Evolutionary conservation across 2,797 vertebrate genomes (phyloP).

Genomic region (Sparus aurata): DNA sequence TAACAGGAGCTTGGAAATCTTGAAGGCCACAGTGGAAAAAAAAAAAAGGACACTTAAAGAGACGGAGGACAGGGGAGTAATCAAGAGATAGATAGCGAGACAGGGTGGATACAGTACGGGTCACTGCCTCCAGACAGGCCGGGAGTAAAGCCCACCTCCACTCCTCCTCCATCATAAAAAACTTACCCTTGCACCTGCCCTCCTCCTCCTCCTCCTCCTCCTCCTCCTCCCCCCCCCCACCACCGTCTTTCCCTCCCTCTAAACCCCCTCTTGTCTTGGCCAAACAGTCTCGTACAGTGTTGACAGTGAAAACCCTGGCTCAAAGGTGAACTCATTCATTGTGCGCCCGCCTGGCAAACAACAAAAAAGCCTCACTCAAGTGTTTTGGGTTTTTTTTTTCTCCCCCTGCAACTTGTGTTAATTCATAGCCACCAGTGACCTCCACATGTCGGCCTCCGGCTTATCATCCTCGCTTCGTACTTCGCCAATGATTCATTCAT

Average conservation of each 20-base stretch:
- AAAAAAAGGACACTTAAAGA: constrained; percentile 5
- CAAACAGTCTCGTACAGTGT: constrained; percentile 73
- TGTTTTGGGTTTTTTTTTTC: neutral
- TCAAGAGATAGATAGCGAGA: constrained; percentile 40
- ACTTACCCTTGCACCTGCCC: constrained; percentile 76
- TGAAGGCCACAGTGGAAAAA: constrained; percentile 10
- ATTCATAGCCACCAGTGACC: constrained; percentile 40
- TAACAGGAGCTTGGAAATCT: constrained; percentile 42
- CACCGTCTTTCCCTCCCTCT: neutral
- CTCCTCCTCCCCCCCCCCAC: no score
- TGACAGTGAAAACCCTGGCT: constrained; percentile 71
- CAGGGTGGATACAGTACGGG: constrained; percentile 49
- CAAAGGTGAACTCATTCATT: constrained; percentile 42
- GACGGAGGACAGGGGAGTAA: constrained; percentile 30
- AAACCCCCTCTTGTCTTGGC: constrained; percentile 35
- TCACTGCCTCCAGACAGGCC: constrained; percentile 65
- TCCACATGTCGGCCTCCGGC: constrained; percentile 8
- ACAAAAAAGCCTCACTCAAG: constrained; percentile 23
- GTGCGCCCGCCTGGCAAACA: constrained; percentile 21
- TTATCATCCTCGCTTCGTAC: constrained; percentile 26
- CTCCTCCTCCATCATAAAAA: constrained; percentile 64
- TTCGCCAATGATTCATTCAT: constrained; percentile 33
- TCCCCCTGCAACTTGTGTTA: constrained; percentile 3
- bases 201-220: neutral
- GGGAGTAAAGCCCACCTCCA: constrained; percentile 56